phyloP scores from a whole-genome alignment of 2,888 invertebrate genomes.

The Punctoribates punctum region DNA sequence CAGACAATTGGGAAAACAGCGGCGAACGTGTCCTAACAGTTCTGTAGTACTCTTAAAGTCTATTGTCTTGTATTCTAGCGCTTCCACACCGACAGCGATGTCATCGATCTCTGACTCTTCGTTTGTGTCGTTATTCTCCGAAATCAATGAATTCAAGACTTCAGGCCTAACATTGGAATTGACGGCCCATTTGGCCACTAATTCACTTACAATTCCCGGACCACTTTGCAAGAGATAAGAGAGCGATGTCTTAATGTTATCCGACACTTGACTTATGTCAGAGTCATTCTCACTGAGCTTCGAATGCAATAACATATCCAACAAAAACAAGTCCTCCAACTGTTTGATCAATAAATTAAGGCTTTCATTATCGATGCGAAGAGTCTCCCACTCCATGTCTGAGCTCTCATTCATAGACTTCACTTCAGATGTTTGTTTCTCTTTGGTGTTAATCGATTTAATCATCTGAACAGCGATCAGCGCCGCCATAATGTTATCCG shows the following conservation, averaged over 20 bases:
- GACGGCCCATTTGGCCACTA: constrained; percentile 81
- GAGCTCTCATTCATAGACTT: background rate
- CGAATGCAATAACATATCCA: constrained; percentile 64
- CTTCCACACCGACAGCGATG: constrained; percentile 44
- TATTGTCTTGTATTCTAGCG: constrained; percentile 2
- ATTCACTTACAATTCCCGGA: constrained; percentile 78
- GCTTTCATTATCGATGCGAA: constrained; percentile 77
- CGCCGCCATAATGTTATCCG: constrained; percentile 37
- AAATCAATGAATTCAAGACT: constrained; percentile 49
- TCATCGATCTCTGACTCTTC: constrained; percentile 38
- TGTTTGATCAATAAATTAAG: constrained; percentile 83
- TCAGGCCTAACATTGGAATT: constrained; percentile 67
- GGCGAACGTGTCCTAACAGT: constrained; percentile 49
- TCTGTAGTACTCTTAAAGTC: constrained; percentile 46
- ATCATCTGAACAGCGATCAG: constrained; percentile 38
- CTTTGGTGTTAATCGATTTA: constrained; percentile 27
- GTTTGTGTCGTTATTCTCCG: constrained; percentile 38
- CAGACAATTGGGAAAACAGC: constrained; percentile 82
- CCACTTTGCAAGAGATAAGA: constrained; percentile 54
- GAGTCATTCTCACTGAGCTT: background rate
- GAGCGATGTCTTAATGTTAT: constrained; percentile 51
- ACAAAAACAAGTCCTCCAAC: constrained; percentile 77
- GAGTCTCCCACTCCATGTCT: constrained; percentile 70
- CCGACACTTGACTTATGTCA: background rate
- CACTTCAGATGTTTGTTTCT: background rate